Evolutionary conservation across 2,113 vertebrate genomes (phyloP).

Genomic region (Trogon melanurus): DNA sequence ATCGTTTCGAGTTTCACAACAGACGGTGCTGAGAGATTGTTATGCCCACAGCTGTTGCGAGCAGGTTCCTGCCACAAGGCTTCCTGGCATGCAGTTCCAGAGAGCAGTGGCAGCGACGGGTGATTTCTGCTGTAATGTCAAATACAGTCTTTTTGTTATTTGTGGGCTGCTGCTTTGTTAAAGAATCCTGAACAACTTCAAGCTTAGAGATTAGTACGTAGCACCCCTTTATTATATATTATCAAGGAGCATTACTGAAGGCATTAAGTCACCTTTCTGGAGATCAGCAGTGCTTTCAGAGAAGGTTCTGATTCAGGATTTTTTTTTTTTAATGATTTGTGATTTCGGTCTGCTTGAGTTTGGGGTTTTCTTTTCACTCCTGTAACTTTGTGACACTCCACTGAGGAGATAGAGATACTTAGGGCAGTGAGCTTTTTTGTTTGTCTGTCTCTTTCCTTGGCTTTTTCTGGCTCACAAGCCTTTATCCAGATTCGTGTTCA

Average conservation of each 20-base stretch:
- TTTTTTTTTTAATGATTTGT: not conserved
- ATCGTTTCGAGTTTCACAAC: not conserved
- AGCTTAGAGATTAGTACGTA: not conserved
- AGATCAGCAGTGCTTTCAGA: not conserved
- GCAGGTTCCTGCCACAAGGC: not conserved
- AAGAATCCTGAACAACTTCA: not conserved
- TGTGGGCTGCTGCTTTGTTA: not conserved
- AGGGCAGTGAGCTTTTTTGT: not conserved
- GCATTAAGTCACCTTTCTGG: not conserved
- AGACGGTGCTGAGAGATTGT: not conserved
- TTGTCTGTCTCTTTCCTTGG: not conserved
- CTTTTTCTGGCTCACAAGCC: not conserved
- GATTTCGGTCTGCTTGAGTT: not conserved
- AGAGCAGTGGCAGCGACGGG: not conserved
- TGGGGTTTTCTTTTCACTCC: not conserved
- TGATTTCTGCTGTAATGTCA: not conserved
- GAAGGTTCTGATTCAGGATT: not conserved
- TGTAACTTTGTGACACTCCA: not conserved
- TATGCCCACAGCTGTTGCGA: not conserved
- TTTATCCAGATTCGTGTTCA: not conserved
- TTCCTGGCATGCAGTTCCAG: not conserved
- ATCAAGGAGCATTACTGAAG: not conserved
- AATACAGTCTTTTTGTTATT: not conserved
- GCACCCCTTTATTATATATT: not conserved
- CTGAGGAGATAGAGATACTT: not conserved